phyloP scores from a whole-genome alignment of 2,797 vertebrate species.

The Pachyuromys duprasi region DNA sequence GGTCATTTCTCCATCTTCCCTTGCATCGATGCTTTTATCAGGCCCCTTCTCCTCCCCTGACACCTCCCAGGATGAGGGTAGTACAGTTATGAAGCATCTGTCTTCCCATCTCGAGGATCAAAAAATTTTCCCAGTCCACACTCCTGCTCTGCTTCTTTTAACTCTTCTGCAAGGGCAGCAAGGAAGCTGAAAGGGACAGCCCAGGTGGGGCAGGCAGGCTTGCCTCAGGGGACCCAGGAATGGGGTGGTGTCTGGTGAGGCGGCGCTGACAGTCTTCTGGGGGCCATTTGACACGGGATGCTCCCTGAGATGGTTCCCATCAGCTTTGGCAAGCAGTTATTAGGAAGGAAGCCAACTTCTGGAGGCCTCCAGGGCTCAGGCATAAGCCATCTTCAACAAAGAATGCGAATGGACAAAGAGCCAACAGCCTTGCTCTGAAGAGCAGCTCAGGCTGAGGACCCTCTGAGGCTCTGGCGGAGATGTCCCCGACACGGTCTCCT shows the following conservation, averaged over 20 bases:
- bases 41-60: neutral
- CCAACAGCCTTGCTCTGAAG: neutral
- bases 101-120: fast-evolving
- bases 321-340: too few relatives aligned
- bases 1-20: neutral
- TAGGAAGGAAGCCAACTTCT: neutral
- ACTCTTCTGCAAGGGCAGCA: fast-evolving
- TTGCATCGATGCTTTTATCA: fast-evolving
- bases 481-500: fast-evolving
- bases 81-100: fast-evolving
- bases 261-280: fast-evolving
- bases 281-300: fast-evolving
- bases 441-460: neutral
- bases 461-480: neutral
- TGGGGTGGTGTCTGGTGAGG: fast-evolving
- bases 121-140: too few relatives aligned
- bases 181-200: neutral
- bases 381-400: fast-evolving
- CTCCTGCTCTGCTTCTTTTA: fast-evolving
- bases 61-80: neutral
- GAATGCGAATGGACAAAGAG: fast-evolving
- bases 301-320: fast-evolving
- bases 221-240: neutral
- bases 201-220: fast-evolving
- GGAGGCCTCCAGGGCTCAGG: neutral